Percentiles rank a stretch among this genome's conserved stretches.
Evolutionary conservation across 2,113 vertebrate genomes (phyloP).

Genomic region (Plectropomus leopardus): DNA sequence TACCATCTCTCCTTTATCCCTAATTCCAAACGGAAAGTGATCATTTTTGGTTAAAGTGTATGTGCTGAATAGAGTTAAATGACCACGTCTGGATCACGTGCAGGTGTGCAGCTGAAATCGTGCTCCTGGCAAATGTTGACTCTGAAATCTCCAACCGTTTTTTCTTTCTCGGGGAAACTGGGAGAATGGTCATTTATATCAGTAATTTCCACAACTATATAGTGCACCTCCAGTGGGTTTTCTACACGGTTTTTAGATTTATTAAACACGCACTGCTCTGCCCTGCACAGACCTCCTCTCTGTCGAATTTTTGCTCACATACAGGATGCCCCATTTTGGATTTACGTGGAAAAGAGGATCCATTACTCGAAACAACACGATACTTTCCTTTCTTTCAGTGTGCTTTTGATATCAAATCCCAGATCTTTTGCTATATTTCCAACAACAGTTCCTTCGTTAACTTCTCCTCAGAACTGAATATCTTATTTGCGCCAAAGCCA

Average conservation of each 20-base stretch:
- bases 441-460: conserved; percentile 71
- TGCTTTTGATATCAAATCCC: conserved; percentile 70
- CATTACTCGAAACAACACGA: conserved; percentile 70
- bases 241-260: conserved; percentile 79
- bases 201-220: conserved; percentile 72
- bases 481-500: conserved; percentile 70
- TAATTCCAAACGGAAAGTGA: conserved; percentile 75
- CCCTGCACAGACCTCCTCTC: conserved; percentile 79
- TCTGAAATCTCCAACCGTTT: conserved; percentile 74
- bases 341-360: conserved; percentile 76
- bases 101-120: conserved; percentile 63
- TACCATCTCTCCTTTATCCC: conserved; percentile 64
- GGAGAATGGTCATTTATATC: conserved; percentile 84
- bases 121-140: conserved; percentile 52
- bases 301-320: conserved; percentile 74
- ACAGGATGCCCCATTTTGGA: conserved; percentile 72
- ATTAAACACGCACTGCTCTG: conserved; percentile 68
- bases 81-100: conserved; percentile 72
- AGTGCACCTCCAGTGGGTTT: conserved; percentile 80
- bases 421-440: conserved; percentile 83
- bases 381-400: conserved; percentile 65
- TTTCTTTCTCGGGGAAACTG: conserved; percentile 60
- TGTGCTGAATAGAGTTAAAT: conserved; percentile 77
- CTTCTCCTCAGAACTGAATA: conserved; percentile 80
- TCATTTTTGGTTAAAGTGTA: conserved; percentile 74